Evolutionary conservation across 2,113 vertebrate species (phyloP).

Genomic region (Montifringilla adamsi): DNA sequence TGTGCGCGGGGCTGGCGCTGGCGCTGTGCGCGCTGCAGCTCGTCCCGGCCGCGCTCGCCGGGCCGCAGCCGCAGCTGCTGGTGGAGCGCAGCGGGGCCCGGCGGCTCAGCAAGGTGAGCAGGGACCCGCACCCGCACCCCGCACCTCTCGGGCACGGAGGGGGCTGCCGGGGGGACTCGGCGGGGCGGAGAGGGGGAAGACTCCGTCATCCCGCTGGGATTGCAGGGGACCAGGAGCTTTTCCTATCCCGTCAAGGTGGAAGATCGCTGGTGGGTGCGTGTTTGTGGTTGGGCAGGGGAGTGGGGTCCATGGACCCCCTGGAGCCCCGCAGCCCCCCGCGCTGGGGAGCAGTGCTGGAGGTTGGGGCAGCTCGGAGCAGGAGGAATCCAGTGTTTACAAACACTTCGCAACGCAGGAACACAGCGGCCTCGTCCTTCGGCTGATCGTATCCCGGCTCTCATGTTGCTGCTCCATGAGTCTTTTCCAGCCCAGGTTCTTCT

Average conservation of each 20-base stretch:
- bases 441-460: not conserved
- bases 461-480: not conserved
- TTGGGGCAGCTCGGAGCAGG: not conserved
- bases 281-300: not conserved
- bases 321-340: not conserved
- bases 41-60: not conserved
- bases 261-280: not conserved
- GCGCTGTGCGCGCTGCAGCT: slow-evolving; percentile 23
- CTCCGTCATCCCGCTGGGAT: not conserved
- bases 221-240: not conserved
- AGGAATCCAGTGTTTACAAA: not conserved
- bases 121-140: not conserved
- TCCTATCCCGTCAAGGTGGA: not conserved
- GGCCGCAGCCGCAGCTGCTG: not conserved
- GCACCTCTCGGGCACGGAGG: not conserved
- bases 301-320: not conserved
- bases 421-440: not conserved
- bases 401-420: not conserved
- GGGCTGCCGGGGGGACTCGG: not conserved
- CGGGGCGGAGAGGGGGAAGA: not conserved
- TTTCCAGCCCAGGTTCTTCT: not conserved
- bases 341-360: not conserved
- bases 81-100: not conserved
- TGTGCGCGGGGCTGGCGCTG: not conserved
- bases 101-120: slow-evolving; percentile 19